phyloP scores from a whole-genome alignment of 2,888 invertebrate genomes.

The Euphydryas editha region DNA sequence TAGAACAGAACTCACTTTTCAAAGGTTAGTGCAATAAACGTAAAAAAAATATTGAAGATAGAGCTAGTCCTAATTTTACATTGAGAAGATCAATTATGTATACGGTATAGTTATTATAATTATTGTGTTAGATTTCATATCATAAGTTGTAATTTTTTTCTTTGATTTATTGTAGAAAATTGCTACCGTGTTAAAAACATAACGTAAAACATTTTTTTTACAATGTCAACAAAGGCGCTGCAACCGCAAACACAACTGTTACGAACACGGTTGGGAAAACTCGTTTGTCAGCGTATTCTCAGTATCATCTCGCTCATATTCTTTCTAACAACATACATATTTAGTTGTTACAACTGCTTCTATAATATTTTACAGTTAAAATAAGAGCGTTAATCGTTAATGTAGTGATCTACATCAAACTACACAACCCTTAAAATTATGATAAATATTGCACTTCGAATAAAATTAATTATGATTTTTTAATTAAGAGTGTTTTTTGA shows the following conservation, averaged over 20 bases:
- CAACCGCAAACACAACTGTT: conserved; percentile 28
- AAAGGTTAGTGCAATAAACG: not conserved
- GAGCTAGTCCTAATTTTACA: not conserved
- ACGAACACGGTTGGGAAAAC: conserved; percentile 11
- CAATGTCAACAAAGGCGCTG: conserved; percentile 8
- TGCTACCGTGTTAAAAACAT: conserved; percentile 5
- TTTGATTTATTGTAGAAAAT: not conserved
- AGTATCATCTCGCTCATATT: conserved; percentile 19
- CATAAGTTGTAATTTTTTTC: not conserved
- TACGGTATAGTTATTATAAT: not conserved
- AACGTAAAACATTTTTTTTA: conserved; percentile 5
- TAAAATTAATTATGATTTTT: no score
- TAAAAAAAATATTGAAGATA: not conserved
- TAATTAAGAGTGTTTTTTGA: no score
- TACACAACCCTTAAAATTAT: no score
- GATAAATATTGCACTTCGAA: no score
- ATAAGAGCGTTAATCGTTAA: not conserved
- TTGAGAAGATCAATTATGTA: not conserved
- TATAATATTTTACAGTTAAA: not conserved
- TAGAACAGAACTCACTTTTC: not conserved
- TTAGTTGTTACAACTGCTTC: not conserved
- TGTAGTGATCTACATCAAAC: no score
- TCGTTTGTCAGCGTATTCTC: conserved; percentile 21
- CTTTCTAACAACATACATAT: not conserved
- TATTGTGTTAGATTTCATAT: not conserved